phyloP scores from a whole-genome alignment of 1,140 invertebrate species.

The Drosophila guanche region DNA sequence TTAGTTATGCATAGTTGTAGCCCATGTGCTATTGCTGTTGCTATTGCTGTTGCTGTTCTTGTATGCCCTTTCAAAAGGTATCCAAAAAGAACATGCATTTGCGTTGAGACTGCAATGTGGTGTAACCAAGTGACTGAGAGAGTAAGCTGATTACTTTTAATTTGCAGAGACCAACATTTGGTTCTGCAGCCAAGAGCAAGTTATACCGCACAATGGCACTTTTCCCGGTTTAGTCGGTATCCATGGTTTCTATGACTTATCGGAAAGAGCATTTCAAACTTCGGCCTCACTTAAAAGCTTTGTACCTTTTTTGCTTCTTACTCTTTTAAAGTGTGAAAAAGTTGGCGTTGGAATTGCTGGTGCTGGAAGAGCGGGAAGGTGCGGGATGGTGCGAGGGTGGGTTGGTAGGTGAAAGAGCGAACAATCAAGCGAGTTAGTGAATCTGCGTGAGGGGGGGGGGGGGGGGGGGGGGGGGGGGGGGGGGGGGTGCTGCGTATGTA shows the following conservation, averaged over 20 bases:
- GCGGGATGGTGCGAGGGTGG: background rate
- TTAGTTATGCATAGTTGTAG: conserved; percentile 25
- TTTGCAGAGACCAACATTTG: too few relatives aligned
- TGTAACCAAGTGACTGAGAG: background rate
- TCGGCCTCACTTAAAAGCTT: too few relatives aligned
- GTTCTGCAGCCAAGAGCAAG: too few relatives aligned
- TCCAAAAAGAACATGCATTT: background rate
- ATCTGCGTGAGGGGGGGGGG: conserved; percentile 6
- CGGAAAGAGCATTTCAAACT: too few relatives aligned
- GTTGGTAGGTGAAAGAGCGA: background rate
- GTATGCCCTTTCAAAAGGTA: too few relatives aligned
- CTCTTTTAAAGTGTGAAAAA: conserved; percentile 68
- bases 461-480: too few relatives aligned
- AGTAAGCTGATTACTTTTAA: background rate
- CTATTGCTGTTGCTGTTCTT: conserved; percentile 23
- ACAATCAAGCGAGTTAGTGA: conserved; percentile 24
- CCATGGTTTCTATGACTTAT: too few relatives aligned
- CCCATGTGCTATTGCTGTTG: conserved; percentile 32
- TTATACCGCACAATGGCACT: too few relatives aligned
- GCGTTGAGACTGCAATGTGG: too few relatives aligned
- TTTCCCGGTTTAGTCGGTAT: too few relatives aligned
- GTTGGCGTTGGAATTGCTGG: conserved; percentile 67
- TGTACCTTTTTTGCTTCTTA: too few relatives aligned
- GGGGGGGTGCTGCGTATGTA: conserved; percentile 3
- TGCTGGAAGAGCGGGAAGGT: conserved; percentile 19